Percentiles rank a stretch among this genome's conserved stretches.
Conservation (phyloP, 2,888 invertebrate genomes). For the Agrotis puta region DNA sequence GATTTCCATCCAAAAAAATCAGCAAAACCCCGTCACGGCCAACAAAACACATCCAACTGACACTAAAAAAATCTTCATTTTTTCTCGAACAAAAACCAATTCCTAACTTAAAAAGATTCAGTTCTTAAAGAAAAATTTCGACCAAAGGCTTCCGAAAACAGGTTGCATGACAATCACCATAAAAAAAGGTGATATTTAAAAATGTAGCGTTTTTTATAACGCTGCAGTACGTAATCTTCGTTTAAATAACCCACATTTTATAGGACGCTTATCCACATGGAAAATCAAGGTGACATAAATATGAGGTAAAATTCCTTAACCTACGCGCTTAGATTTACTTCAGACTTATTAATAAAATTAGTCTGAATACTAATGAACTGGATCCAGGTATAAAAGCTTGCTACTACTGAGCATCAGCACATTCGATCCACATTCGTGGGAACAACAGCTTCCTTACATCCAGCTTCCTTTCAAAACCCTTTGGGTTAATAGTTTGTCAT, state of each 20-base stretch:
- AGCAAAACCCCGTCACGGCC: too few relatives aligned
- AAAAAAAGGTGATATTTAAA: too few relatives aligned
- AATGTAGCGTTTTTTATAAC: too few relatives aligned
- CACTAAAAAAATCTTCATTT: too few relatives aligned
- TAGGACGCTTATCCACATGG: slow-evolving; percentile 6
- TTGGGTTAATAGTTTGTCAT: neutral
- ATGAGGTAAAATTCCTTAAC: slow-evolving; percentile 23
- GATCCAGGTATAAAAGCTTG: slow-evolving; percentile 42
- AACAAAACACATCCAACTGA: too few relatives aligned
- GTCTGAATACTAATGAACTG: slow-evolving; percentile 47
- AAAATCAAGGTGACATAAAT: slow-evolving; percentile 27
- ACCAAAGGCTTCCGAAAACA: too few relatives aligned
- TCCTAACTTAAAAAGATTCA: too few relatives aligned
- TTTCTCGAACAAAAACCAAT: too few relatives aligned
- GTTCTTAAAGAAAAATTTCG: too few relatives aligned
- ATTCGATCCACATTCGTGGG: slow-evolving; percentile 24
- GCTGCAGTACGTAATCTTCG: neutral
- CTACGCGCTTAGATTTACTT: slow-evolving; percentile 17
- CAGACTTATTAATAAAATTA: slow-evolving; percentile 17
- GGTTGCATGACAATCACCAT: too few relatives aligned
- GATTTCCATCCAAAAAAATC: too few relatives aligned
- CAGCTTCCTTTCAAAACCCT: neutral
- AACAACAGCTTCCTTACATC: neutral
- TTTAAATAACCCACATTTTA: neutral
- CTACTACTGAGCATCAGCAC: slow-evolving; percentile 9